Percentiles rank a stretch among this genome's conserved stretches.
Conservation (phyloP, 1,140 invertebrate species). For the Aphaenogaster ashmeadi region DNA sequence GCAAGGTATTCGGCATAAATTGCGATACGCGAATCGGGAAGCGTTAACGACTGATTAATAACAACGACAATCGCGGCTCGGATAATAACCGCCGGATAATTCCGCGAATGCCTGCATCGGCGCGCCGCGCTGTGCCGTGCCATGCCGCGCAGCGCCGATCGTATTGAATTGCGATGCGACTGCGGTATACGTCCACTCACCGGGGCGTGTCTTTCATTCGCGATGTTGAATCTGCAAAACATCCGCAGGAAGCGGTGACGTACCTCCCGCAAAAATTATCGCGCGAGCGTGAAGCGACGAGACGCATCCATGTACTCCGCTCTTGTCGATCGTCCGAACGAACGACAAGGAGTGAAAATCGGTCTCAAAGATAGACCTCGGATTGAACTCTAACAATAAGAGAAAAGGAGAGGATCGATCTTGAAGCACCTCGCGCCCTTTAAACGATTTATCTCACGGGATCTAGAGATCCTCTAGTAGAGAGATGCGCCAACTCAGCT, state of each 20-base stretch:
- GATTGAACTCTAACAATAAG: neutral
- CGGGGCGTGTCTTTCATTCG: constrained; percentile 40
- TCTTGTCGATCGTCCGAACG: neutral
- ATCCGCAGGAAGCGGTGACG: constrained; percentile 39
- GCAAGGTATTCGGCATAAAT: constrained; percentile 54
- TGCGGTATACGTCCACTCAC: neutral
- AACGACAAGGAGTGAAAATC: neutral
- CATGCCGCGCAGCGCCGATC: constrained; percentile 12
- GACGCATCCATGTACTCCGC: neutral
- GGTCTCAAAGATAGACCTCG: neutral
- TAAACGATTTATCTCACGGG: neutral
- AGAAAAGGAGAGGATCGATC: neutral
- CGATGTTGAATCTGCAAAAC: constrained; percentile 54
- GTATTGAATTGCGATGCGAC: constrained; percentile 43
- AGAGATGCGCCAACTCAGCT: too few relatives aligned
- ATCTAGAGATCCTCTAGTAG: too few relatives aligned
- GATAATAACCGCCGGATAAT: constrained; percentile 56
- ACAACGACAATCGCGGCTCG: constrained; percentile 59
- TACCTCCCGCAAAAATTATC: constrained; percentile 30
- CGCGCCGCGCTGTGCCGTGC: neutral
- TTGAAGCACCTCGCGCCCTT: neutral
- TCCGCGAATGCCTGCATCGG: constrained; percentile 63
- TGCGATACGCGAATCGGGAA: constrained; percentile 33
- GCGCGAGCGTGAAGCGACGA: neutral
- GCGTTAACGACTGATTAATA: constrained; percentile 63